Base-by-base conservation (phyloP, 2,797 vertebrate species). In the Eulemur coronatus region DNA sequence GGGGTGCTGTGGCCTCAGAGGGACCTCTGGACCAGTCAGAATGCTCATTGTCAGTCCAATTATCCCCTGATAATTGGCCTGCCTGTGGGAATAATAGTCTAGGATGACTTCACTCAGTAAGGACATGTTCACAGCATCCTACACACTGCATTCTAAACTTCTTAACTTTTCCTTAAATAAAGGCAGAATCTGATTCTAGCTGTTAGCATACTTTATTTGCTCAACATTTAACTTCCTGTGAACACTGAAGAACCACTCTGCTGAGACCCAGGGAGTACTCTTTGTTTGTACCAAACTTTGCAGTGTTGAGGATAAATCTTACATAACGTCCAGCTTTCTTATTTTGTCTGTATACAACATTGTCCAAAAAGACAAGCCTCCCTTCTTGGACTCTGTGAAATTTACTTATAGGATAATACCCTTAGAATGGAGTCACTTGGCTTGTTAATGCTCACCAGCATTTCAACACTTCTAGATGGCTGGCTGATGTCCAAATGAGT, bases 401-500 rank as follows among this genome's bases (percentile, higher is more conserved):
- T 95, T 94, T 97, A 92, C 65, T 93, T 93, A 75, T 73, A 80
- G 55, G 63, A 94, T 97, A 97, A 96, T 92, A 94, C 69, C 38
- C 85, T 80, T 65, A 61, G 72, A 96, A 96, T 89, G 84, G 76
- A 95, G 55, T 91, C 81, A 86, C 78, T 96, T 97, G 91, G 88
- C 95, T 97, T 97, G 81, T 96, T 94, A 96, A 90, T 82, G 89
- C 94, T 91, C n/a, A 80, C 90, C 89, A 92, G 95, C 80, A 96
- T 97, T 95, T 95, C 93, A 96, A 75, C 94, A 95, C 94, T 96
- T 97, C 76, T 90, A 81, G 86, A 72, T 94, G 88, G 30, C 84
- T 98, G 97, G 98, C 97, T 81, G 35, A 94, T 88, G 70, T 97
- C 97, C 97, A 98, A 96, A 96, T 96, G 97, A 97, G 73, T 84